Evolutionary conservation across 2,888 invertebrate species (phyloP).

Genomic region (Plagodis dolabraria): DNA sequence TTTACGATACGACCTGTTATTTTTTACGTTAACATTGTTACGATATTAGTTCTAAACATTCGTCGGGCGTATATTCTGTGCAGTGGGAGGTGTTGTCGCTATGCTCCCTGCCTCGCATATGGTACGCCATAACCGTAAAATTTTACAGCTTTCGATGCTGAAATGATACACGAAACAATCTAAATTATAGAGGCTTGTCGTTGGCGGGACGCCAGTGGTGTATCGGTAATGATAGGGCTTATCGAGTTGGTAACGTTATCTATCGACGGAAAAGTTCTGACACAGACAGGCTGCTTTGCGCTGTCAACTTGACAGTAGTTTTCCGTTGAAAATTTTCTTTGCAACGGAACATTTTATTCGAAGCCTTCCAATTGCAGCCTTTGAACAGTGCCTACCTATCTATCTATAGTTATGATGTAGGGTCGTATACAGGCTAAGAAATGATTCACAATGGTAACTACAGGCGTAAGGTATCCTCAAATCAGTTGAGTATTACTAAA

Average conservation of each 20-base stretch:
- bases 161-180: constrained; percentile 84
- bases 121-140: constrained; percentile 79
- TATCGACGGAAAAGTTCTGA: constrained; percentile 39
- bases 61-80: constrained; percentile 43
- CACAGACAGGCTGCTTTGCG: constrained; percentile 16
- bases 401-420: too few relatives aligned
- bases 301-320: constrained; percentile 7
- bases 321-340: constrained; percentile 8
- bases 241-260: constrained; percentile 72
- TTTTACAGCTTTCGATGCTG: constrained; percentile 81
- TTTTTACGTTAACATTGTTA: constrained; percentile 37
- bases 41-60: constrained; percentile 39
- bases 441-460: too few relatives aligned
- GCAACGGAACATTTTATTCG: constrained; percentile 8
- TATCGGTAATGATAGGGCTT: constrained; percentile 73
- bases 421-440: too few relatives aligned
- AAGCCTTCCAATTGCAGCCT: background rate
- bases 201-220: constrained; percentile 71
- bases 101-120: constrained; percentile 55
- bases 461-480: too few relatives aligned
- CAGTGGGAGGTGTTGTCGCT: constrained; percentile 42
- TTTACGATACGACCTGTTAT: constrained; percentile 35
- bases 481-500: too few relatives aligned
- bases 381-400: background rate
- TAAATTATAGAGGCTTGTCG: constrained; percentile 73